phyloP scores from a whole-genome alignment of 2,797 vertebrate species.

The Anguilla marmorata region DNA sequence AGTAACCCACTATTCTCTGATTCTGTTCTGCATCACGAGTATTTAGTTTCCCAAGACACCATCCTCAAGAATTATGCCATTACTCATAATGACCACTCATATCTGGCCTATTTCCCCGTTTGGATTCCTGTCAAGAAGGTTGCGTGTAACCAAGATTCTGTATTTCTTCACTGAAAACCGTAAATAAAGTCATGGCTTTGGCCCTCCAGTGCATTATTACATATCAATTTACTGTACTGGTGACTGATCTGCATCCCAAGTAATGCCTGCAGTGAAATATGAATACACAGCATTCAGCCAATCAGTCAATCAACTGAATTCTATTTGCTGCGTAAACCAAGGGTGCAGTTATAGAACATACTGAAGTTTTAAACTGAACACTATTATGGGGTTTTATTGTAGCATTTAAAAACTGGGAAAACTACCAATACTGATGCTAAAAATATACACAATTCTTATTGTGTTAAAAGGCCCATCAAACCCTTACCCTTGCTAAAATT shows the following conservation, averaged over 20 bases:
- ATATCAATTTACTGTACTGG: neutral
- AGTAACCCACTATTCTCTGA: neutral
- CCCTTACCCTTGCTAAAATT: neutral
- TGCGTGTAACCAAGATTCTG: neutral
- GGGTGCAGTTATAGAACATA: neutral
- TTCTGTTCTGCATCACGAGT: neutral
- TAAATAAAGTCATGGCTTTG: neutral
- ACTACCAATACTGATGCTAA: neutral
- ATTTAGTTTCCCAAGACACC: neutral
- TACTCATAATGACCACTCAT: neutral
- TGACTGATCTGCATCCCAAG: neutral
- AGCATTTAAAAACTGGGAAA: neutral
- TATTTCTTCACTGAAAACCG: neutral
- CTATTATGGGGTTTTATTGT: neutral
- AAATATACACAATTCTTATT: neutral
- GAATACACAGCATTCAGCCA: neutral
- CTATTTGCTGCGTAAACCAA: neutral
- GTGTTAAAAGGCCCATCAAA: neutral
- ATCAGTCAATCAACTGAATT: neutral
- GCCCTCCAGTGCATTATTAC: neutral
- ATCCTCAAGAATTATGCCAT: neutral
- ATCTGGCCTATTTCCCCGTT: neutral
- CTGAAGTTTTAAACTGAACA: neutral
- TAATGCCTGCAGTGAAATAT: neutral
- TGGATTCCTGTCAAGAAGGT: neutral